A percentile compares a stretch with the other conserved stretches of the same genome.
These are phyloP conservation scores for Neopipo cinnamomea DNA, from an alignment of 2,113 vertebrate species.

Conservation along the genomic window DNA sequence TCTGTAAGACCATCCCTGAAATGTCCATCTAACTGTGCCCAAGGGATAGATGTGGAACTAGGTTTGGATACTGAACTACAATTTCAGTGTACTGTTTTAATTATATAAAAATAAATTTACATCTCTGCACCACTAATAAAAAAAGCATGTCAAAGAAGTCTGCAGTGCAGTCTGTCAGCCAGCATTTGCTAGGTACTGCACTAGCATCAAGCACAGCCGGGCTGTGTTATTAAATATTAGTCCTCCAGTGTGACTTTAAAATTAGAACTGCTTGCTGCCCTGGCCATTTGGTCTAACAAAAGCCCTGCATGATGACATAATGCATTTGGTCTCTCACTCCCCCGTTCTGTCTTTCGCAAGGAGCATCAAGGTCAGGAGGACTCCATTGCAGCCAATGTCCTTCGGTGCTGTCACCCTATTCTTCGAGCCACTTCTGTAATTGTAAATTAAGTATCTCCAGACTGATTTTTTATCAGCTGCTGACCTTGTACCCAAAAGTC, in stretches of 20 bases:
- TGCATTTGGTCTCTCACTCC: background rate
- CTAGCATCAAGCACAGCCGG: background rate
- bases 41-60: background rate
- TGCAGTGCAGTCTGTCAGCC: background rate
- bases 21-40: background rate
- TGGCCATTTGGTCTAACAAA: background rate
- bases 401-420: background rate
- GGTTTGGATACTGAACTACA: background rate
- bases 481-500: background rate
- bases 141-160: background rate
- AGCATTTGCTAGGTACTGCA: background rate
- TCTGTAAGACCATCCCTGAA: background rate
- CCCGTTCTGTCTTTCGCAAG: background rate
- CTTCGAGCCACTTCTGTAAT: background rate
- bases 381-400: background rate
- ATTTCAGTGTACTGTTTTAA: background rate
- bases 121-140: background rate
- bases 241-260: background rate
- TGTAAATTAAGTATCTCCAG: background rate
- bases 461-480: background rate
- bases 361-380: conserved; percentile 29
- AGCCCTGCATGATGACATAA: background rate
- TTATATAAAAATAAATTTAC: background rate
- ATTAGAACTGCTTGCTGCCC: background rate
- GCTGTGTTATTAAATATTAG: background rate